These are phyloP conservation scores for Anthopleura sola DNA, from an alignment of 64 coral and sea anemone species.

Conservation along the genomic window DNA sequence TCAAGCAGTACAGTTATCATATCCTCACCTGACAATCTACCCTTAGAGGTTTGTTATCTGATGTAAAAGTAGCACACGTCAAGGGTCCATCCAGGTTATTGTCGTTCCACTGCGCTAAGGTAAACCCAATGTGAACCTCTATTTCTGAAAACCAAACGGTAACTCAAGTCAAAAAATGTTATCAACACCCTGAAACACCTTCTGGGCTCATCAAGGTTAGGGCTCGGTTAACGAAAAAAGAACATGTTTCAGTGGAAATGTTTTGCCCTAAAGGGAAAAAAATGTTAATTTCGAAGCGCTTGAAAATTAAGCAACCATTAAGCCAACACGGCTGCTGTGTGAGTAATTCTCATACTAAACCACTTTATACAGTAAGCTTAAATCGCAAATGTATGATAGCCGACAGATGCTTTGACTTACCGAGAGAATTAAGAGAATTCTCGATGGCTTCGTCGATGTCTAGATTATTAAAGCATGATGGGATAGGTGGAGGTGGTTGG, in stretches of 20 bases:
- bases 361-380: too few species aligned
- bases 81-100: slow-evolving; percentile 42
- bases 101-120: slow-evolving; percentile 78
- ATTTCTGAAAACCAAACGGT: slow-evolving; percentile 40
- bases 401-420: slow-evolving; percentile 12
- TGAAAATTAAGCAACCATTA: too few species aligned
- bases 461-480: slow-evolving; percentile 84
- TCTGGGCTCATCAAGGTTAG: not conserved
- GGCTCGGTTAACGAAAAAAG: not conserved
- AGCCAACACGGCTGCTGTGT: too few species aligned
- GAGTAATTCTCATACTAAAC: too few species aligned
- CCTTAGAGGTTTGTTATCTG: slow-evolving; percentile 88
- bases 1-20: not conserved
- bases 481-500: slow-evolving; percentile 66
- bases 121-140: slow-evolving; percentile 63
- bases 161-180: too few species aligned
- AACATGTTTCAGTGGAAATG: too few species aligned
- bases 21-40: slow-evolving; percentile 73
- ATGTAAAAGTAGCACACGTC: slow-evolving; percentile 78
- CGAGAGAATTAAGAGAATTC: slow-evolving; percentile 45
- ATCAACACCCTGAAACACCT: not conserved
- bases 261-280: not conserved
- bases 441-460: slow-evolving; percentile 81
- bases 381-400: too few species aligned
- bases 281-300: too few species aligned